Evolutionary conservation across 2,113 vertebrate species (phyloP), one percentile per base, ranked within the genome.

Genomic region (Podarcis cretensis): DNA sequence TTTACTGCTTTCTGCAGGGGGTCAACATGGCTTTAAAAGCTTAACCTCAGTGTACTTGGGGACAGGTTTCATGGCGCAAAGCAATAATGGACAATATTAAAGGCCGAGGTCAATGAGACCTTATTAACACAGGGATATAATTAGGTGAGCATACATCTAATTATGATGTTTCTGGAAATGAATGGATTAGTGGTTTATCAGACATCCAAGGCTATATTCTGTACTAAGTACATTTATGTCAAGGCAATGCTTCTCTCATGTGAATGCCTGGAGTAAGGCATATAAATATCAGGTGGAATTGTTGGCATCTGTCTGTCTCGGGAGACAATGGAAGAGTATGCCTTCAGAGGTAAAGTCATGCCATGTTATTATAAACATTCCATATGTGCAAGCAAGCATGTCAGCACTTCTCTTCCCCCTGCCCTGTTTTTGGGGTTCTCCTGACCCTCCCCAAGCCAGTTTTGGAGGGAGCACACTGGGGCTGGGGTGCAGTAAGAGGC

Each of bases 81-180:
- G 69, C 0, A 79, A 20, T 75, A 59, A 63, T 5, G 7, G n/a
- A 43, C 20, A 40, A 1, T 6, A n/a, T 1, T 27, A 81, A 81
- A 65, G 69, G 90, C 76, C 86, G 59, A 86, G 83, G 88, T 85
- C 93, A 83, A 93, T 95, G 74, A 43, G 84, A 87, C 85, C 91
- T 86, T 74, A 89, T 88, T 94, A 90, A 89, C 85, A 84, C n/a
- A 69, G 14, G 87, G 86, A 91, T 85, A 65, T 94, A 88, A 92
- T 94, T 91, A 87, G 92, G 90, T 78, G 88, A 90, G 8, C 18
- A 1, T 16, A 86, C 87, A 85, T 73, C 4, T 91, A 81, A 89
- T 86, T 66, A 66, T 43, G 9, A 76, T 76, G 73, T 20, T 37
- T 6, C 83, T 0, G 32, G 32, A 74, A 37, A 14, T 20, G 3